These are phyloP conservation scores for Nomada hirtipes DNA, from an alignment of 2,888 invertebrate genomes.

Conservation along the genomic window DNA sequence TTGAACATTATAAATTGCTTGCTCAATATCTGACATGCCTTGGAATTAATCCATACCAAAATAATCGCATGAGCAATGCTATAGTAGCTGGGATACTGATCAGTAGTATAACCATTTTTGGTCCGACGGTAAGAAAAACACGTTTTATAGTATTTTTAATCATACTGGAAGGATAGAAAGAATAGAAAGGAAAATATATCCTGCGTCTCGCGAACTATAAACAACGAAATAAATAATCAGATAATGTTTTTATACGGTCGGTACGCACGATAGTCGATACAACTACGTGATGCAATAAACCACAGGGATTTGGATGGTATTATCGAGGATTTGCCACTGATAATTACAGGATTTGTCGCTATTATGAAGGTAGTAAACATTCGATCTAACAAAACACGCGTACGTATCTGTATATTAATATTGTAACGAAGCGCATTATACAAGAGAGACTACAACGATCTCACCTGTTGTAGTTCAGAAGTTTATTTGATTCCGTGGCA, in stretches of 20 bases:
- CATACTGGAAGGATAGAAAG: no score
- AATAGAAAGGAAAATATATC: background rate
- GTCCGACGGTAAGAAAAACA: constrained; percentile 1
- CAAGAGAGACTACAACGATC: background rate
- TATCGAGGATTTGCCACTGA: background rate
- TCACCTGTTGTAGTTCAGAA: background rate
- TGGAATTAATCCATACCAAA: constrained; percentile 6
- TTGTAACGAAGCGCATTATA: no score
- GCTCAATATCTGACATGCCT: background rate
- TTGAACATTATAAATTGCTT: background rate
- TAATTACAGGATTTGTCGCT: background rate
- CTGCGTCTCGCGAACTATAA: background rate
- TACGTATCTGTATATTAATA: background rate
- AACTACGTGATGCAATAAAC: background rate
- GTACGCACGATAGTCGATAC: background rate
- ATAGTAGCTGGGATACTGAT: background rate
- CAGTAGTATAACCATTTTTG: background rate
- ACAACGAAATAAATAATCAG: background rate
- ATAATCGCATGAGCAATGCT: background rate
- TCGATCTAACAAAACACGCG: background rate
- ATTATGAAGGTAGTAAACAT: background rate
- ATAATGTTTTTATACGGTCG: background rate
- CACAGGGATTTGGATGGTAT: background rate
- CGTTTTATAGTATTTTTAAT: no score
- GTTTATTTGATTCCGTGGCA: background rate